Base-by-base conservation (phyloP, 2,797 vertebrate genomes). In the Emydoidea blandingii region DNA sequence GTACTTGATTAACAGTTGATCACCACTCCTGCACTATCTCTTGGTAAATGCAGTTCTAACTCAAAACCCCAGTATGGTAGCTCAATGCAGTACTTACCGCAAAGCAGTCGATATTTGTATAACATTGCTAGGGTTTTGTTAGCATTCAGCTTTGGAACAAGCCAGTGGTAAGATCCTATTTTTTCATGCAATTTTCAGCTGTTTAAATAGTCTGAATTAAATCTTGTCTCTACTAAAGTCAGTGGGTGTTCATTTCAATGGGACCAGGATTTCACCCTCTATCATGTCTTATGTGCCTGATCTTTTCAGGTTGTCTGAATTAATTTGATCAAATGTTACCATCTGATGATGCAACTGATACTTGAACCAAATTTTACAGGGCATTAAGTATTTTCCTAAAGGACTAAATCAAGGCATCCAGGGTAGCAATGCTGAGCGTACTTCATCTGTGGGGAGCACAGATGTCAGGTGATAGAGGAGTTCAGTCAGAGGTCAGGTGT, bases 321-420 rank as follows among this genome's bases (percentile, higher is more conserved):
- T 78, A 47, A 49, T 78, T 78, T 49, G 14, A 78, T 49, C 47
- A 49, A 49, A 31, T 49, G 44, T 78, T 49, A 49, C 21, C 9
- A 78, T 78, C 25, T 78, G 47, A 49, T 72, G 74, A 78, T 49
- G 25, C 44, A 49, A 78, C 74, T 10, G 31, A 49, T 78, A 91
- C 86, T 94, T 84, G 74, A 44, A 92, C 87, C 9, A 83, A 23
- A 80, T 91, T 79, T 76, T 72, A 0, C 1, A 90, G 74, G 34
- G 12, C 56, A 47, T 84, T 81, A 83, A 0, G 14, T 96, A 19
- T 78, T 78, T 49, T 78, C 8, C 27, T 78, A 47, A 31, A 49
- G 44, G 83, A 86, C 12, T 74, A 21, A 81, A 83, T 12, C 57
- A 52, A 94, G 74, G n/a, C 57, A 81, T 95, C 76, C 47, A 87